Evolutionary conservation across 2,113 vertebrate species (phyloP), one percentile per base, ranked within the genome.

Genomic region (Podocnemis expansa): DNA sequence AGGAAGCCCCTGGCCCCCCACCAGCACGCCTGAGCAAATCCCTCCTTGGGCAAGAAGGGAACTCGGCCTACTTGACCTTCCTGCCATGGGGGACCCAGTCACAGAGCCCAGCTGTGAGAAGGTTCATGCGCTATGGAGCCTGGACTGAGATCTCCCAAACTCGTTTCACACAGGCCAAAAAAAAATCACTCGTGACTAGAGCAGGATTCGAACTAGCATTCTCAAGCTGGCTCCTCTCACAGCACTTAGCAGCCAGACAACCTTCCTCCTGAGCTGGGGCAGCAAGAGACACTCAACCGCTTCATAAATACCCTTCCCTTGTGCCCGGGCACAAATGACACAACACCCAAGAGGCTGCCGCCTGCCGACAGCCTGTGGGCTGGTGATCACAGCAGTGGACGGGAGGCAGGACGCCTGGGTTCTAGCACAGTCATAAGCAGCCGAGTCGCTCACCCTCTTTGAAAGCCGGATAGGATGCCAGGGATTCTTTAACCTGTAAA

Each of bases 401-500:
- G 0, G 2, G 24, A 29, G 38, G 29, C 78, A 91, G 16, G 55
- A 80, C 38, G 73, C 51, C 8, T 9, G 55, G 7, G 16, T n/a
- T 51, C 11, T 89, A 24, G 34, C 25, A 43, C 67, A 25, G 89
- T 41, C 75, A 81, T 0, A 0, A 82, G 49, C 6, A 31, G 8
- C 51, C 12, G 13, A 88, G 27, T 45, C 88, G 97, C 98, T 98
- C 97, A 99, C 99, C 99, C 49, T 99, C 98, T 96, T 98, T 99
- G 97, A 98, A 99, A 70, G 98, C 95, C 8, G 96, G 97, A 43
- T 94, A 98, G 47, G 96, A 97, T 16, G 97, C 95, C 10, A 75
- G 34, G 80, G 96, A 93, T 70, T 99, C 97, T 27, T 96, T 93
- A 80, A 93, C 97, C 99, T 99, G 97, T 67, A 98, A 98, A 91